These are phyloP conservation scores for Amphiprion percula DNA, from an alignment of 2,113 vertebrate species.

Conservation along the genomic window DNA sequence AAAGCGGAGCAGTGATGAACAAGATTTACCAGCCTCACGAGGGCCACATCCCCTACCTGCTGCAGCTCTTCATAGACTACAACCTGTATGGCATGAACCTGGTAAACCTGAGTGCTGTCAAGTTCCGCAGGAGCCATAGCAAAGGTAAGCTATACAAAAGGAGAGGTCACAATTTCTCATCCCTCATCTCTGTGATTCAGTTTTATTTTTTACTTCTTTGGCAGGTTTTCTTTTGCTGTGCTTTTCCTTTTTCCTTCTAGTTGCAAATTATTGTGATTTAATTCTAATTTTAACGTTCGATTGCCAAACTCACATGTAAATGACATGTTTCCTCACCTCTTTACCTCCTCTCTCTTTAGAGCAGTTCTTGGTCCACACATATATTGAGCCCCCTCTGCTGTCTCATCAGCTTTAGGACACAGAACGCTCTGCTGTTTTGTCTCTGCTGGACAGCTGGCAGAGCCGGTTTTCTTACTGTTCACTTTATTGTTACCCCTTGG, in stretches of 20 bases:
- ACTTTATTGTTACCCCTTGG: constrained; percentile 11
- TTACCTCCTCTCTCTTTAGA: background rate
- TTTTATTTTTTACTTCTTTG: no score
- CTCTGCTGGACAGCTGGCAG: background rate
- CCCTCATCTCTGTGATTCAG: no score
- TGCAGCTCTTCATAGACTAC: constrained; percentile 99
- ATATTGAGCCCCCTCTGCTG: no score
- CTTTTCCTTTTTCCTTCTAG: no score
- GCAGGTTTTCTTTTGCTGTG: no score
- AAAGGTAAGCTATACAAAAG: constrained; percentile 77
- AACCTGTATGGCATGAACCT: constrained; percentile 99
- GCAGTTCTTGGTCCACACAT: background rate
- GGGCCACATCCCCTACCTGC: constrained; percentile 97
- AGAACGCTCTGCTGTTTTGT: constrained; percentile 7
- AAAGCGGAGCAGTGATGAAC: constrained; percentile 99
- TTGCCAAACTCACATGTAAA: background rate
- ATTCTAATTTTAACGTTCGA: background rate
- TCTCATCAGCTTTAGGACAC: background rate
- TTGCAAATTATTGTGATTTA: no score
- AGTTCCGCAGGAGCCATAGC: constrained; percentile 90
- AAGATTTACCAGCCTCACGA: constrained; percentile 97
- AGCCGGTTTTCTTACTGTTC: background rate
- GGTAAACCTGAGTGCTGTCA: constrained; percentile 93
- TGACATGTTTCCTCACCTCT: background rate
- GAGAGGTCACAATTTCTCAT: no score